These are phyloP conservation scores for Aramus guarauna DNA, from an alignment of 2,113 vertebrate species.

Conservation along the genomic window DNA sequence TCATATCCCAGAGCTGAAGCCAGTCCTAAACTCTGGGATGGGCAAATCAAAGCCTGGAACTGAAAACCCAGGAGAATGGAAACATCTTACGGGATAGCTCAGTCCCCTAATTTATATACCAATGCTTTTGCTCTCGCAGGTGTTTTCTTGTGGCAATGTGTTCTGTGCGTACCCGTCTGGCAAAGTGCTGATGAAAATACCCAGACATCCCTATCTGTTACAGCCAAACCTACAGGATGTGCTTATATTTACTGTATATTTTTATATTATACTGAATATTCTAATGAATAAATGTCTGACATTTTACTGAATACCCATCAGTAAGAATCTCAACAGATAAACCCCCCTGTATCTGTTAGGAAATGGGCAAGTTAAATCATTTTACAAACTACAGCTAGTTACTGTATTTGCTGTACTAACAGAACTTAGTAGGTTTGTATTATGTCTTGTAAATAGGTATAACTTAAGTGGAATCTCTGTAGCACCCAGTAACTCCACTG, in stretches of 20 bases:
- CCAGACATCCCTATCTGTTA: neutral
- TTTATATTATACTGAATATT: conserved; percentile 50
- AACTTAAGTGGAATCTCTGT: conserved; percentile 34
- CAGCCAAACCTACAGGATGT: conserved; percentile 3
- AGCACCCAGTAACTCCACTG: neutral
- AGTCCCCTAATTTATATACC: neutral
- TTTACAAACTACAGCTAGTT: conserved; percentile 32
- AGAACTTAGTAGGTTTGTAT: conserved; percentile 22
- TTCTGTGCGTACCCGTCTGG: neutral
- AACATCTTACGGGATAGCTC: neutral
- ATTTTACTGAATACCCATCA: conserved; percentile 11
- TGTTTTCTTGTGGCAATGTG: neutral
- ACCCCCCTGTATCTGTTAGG: neutral
- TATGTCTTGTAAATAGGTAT: conserved; percentile 48
- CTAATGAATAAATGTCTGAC: conserved; percentile 32
- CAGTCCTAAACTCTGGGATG: neutral
- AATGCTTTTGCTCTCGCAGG: neutral
- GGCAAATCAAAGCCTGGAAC: neutral
- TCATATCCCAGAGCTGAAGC: conserved; percentile 5
- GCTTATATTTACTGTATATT: conserved; percentile 59
- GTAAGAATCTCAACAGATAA: neutral
- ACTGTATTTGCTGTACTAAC: conserved; percentile 47
- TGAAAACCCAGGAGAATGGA: neutral
- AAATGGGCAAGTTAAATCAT: neutral
- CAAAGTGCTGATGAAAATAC: neutral